Evolutionary conservation across 2,888 invertebrate species (phyloP).

Genomic region (Cetonia aurata): DNA sequence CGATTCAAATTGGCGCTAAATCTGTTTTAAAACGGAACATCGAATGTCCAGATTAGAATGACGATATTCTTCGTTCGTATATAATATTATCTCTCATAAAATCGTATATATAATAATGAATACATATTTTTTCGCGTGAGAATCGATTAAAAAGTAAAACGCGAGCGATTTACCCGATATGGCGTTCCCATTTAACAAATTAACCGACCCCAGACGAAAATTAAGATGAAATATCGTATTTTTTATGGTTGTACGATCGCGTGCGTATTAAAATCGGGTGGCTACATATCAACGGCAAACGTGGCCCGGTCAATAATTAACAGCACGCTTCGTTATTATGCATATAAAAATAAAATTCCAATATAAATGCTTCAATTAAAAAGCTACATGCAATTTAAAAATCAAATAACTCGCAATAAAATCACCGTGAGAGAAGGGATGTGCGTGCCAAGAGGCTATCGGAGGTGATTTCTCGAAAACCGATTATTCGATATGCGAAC

Average conservation of each 20-base stretch:
- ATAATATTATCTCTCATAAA: neutral
- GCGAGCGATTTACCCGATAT: conserved; percentile 1
- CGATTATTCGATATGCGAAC: conserved; percentile 52
- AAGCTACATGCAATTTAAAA: conserved; percentile 48
- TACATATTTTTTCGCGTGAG: neutral
- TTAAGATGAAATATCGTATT: conserved; percentile 35
- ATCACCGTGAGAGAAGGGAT: conserved; percentile 27
- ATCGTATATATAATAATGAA: conserved; percentile 1
- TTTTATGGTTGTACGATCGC: conserved; percentile 26
- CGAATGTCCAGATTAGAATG: conserved; percentile 8
- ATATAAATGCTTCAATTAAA: conserved; percentile 47
- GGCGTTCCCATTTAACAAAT: conserved; percentile 3
- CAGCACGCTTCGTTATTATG: conserved; percentile 33
- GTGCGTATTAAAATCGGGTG: conserved; percentile 32
- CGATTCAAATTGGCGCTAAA: conserved; percentile 34
- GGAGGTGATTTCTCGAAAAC: conserved; percentile 52
- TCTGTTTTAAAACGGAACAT: conserved; percentile 18
- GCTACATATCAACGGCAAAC: conserved; percentile 34
- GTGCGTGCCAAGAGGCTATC: conserved; percentile 55
- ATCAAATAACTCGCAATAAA: conserved; percentile 47
- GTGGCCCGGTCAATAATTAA: conserved; percentile 32
- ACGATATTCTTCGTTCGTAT: too few species aligned
- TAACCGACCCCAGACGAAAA: conserved; percentile 18
- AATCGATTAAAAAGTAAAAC: neutral
- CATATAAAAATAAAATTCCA: conserved; percentile 40